Conservation (phyloP, 2,797 vertebrate species). For the Mormyrus hasselquistii region DNA sequence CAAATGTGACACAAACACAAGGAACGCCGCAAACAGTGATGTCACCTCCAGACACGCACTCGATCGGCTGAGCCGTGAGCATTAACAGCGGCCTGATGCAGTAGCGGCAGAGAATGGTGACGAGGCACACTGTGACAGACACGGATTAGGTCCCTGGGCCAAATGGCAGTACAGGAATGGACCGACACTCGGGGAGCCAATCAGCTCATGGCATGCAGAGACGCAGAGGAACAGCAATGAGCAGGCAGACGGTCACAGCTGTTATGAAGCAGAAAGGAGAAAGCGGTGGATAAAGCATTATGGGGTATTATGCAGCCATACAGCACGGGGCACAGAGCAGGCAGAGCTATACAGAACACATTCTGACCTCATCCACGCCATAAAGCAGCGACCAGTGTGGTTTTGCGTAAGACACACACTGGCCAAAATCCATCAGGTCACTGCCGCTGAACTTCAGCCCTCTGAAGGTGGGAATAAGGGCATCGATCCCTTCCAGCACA, state of each 20-base stretch:
- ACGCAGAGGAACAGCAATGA: not conserved
- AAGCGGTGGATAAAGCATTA: not conserved
- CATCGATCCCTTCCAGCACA: slow-evolving; percentile 71
- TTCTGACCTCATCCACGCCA: slow-evolving; percentile 84
- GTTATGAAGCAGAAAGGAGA: not conserved
- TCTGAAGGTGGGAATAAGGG: slow-evolving; percentile 76
- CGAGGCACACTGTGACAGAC: not conserved
- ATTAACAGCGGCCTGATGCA: not conserved
- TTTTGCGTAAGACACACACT: slow-evolving; percentile 63
- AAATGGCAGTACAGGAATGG: not conserved
- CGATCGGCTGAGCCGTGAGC: not conserved
- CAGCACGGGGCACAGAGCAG: too few relatives aligned
- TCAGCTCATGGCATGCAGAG: not conserved
- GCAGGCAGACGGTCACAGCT: not conserved
- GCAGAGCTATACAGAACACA: not conserved
- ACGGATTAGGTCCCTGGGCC: not conserved
- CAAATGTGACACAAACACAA: not conserved
- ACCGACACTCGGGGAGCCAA: not conserved
- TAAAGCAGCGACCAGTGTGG: slow-evolving; percentile 68
- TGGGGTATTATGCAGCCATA: not conserved
- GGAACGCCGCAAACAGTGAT: not conserved
- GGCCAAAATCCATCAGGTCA: slow-evolving; percentile 83
- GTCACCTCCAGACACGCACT: not conserved
- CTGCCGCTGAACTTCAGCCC: slow-evolving; percentile 82
- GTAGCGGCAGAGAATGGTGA: not conserved